phyloP scores from a whole-genome alignment of 2,797 vertebrate species.

The Phoebastria nigripes region DNA sequence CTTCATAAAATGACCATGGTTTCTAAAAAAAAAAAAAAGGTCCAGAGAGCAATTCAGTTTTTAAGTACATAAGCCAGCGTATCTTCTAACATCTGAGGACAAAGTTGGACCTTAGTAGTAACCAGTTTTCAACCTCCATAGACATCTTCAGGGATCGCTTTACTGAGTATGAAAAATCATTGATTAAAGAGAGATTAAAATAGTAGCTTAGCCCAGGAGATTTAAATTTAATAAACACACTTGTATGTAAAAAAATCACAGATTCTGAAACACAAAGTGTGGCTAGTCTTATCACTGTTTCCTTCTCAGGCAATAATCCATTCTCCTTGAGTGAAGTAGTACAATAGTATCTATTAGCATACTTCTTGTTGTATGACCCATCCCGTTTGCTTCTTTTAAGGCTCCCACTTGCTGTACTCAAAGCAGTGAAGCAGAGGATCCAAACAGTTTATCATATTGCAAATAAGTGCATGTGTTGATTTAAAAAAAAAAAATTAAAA shows the following conservation, averaged over 20 bases:
- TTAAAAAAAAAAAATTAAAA: neutral
- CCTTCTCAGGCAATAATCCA: neutral
- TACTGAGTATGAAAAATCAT: neutral
- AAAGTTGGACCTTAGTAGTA: neutral
- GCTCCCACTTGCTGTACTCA: neutral
- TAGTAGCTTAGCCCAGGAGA: neutral
- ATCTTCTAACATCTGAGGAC: neutral
- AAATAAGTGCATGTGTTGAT: neutral
- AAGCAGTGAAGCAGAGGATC: neutral
- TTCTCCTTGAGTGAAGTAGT: neutral
- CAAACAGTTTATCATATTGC: neutral
- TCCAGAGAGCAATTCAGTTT: neutral
- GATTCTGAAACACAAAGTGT: neutral
- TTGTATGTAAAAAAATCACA: neutral
- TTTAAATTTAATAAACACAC: neutral
- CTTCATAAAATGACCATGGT: neutral
- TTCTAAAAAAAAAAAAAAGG: neutral
- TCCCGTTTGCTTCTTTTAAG: neutral
- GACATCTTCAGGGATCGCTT: neutral
- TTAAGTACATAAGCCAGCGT: accelerated
- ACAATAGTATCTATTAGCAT: neutral
- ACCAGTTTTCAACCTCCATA: neutral
- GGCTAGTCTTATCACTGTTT: neutral
- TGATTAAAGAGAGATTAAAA: neutral
- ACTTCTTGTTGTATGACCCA: neutral